Evolutionary conservation across 2,797 vertebrate species (phyloP).

Genomic region (Sternarchorhynchus goeldii): DNA sequence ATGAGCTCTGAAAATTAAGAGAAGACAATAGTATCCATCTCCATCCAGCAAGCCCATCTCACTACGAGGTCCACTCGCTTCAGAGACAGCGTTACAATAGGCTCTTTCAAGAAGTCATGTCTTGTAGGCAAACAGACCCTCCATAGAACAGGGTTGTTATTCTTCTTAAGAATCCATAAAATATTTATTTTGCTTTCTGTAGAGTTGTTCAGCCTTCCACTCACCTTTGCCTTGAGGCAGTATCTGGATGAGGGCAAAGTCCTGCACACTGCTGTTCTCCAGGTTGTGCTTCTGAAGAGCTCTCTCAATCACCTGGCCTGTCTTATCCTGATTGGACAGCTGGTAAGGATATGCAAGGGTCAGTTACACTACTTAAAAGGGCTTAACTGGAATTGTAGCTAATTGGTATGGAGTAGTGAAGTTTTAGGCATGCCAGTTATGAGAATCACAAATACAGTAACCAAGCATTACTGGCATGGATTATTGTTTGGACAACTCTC

Average conservation of each 20-base stretch:
- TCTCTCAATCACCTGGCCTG: constrained; percentile 81
- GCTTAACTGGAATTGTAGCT: too few relatives aligned
- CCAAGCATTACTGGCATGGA: neutral
- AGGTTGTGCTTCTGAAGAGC: constrained; percentile 87
- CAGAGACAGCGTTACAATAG: too few relatives aligned
- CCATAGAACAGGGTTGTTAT: too few relatives aligned
- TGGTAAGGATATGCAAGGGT: constrained; percentile 54
- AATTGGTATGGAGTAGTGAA: too few relatives aligned
- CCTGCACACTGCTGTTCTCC: constrained; percentile 65
- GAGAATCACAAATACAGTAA: neutral
- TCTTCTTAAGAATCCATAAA: too few relatives aligned
- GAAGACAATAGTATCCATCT: neutral
- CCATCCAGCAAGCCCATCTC: too few relatives aligned
- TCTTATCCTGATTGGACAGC: constrained; percentile 92
- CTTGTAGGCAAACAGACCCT: too few relatives aligned
- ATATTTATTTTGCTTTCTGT: too few relatives aligned
- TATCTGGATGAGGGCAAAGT: constrained; percentile 83
- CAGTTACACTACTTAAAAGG: neutral
- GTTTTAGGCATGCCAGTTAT: too few relatives aligned
- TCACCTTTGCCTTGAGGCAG: constrained; percentile 80
- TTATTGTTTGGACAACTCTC: neutral
- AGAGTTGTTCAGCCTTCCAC: constrained; percentile 14
- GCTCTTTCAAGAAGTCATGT: too few relatives aligned
- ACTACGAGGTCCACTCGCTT: too few relatives aligned
- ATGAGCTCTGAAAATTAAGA: constrained; percentile 73